Base-by-base conservation (phyloP, 2,888 invertebrate species). In the Alitta virens region DNA sequence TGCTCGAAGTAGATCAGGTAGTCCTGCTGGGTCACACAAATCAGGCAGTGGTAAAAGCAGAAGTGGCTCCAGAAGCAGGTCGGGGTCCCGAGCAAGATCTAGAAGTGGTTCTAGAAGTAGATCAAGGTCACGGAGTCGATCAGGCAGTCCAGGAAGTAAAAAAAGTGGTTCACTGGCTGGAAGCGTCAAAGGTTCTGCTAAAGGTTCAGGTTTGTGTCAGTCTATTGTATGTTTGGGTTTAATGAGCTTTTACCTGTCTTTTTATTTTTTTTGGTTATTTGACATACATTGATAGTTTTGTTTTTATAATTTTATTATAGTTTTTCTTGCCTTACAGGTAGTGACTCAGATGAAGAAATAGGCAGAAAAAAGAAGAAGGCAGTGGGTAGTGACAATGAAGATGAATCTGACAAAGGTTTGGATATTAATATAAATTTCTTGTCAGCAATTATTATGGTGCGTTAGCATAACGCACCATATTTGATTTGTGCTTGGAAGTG, bases 321-420 rank as follows among this genome's bases (percentile, higher is more conserved):
- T n/a, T 7, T 33, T 33, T 33, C 33, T 33, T 33, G 5, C 33
- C 5, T 33, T 33, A 7, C 33, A 33, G 33, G 33, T 7, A 57
- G 52, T 50, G 55, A 54, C 27, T 49, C 58, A 18, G 62, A 50
- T 25, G 56, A 33, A 33, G 56, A 49, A 5, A 71, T 71, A 33
- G 70, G 70, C 5, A 66, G 68, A 18, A 71, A 66, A 62, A 71
- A 70, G 56, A 74, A 72, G 54, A 72, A 70, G 38, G 50, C 49
- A 50, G 68, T 67, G 7, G 59, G 60, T 7, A 62, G 60, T 56
- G 66, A 66, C 52, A 66, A 68, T 62, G 64, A 65, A 52, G 46
- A 38, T 40, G 62, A 25, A 16, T 18, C 14, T 27, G 56, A 38
- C 21, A 12, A 16, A 18, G n/a, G 14, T 14, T 2, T 3, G 9